Evolutionary conservation across 1,140 invertebrate species (phyloP).

Genomic region (Formica selysi): DNA sequence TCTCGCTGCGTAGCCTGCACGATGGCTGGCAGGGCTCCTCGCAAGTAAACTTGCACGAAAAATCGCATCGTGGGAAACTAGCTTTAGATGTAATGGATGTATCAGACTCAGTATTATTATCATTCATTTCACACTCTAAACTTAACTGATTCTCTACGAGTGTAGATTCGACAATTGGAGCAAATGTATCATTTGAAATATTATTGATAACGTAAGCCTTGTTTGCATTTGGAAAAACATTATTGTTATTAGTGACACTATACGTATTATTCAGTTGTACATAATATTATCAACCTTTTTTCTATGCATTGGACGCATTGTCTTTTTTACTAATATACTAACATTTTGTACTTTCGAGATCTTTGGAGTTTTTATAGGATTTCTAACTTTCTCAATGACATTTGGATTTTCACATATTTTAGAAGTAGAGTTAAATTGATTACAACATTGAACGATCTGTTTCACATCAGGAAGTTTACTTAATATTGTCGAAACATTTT

Average conservation of each 20-base stretch:
- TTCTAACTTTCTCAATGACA: not conserved
- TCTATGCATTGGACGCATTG: no score
- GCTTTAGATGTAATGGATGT: not conserved
- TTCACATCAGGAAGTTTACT: not conserved
- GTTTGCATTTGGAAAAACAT: not conserved
- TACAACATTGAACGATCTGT: not conserved
- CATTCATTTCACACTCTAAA: not conserved
- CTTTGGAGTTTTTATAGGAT: not conserved
- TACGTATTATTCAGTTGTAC: not conserved
- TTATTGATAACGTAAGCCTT: not conserved
- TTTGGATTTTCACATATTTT: not conserved
- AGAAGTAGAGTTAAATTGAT: not conserved
- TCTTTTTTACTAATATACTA: no score
- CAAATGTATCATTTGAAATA: not conserved
- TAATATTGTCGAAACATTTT: not conserved
- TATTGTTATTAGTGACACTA: not conserved
- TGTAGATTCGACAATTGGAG: not conserved
- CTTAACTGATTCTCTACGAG: not conserved
- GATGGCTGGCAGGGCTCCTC: no score
- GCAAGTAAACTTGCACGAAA: no score
- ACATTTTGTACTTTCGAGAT: no score
- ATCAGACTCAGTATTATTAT: not conserved
- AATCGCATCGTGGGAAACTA: no score
- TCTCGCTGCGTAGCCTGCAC: no score
- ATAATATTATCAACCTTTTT: no score